Evolutionary conservation across 2,113 vertebrate genomes (phyloP).

Genomic region (Clinocottus analis): DNA sequence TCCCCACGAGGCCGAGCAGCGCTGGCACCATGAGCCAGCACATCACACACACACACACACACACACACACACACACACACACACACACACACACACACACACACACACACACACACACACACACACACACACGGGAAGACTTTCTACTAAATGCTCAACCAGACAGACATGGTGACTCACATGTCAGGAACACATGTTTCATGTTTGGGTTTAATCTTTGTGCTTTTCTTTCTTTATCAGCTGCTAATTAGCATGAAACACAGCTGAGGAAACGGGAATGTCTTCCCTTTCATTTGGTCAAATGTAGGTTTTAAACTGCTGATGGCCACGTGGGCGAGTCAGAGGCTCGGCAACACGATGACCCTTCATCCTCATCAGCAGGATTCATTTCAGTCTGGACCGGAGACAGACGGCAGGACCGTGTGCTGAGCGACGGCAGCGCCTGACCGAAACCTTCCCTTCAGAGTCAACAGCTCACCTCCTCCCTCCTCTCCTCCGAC

Average conservation of each 20-base stretch:
- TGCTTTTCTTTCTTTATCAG: neutral
- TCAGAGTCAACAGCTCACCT: slow-evolving; percentile 84
- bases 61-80: no score
- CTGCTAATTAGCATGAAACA: neutral
- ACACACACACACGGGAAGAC: no score
- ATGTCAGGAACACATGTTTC: neutral
- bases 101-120: no score
- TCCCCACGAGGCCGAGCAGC: slow-evolving; percentile 63
- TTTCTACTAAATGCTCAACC: neutral
- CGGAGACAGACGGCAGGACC: no score
- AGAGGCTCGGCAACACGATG: neutral
- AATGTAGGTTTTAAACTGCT: no score
- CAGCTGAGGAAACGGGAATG: neutral
- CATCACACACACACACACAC: no score
- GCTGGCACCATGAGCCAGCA: slow-evolving; percentile 76
- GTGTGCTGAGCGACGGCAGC: no score
- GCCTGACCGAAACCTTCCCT: no score
- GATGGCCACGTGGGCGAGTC: neutral
- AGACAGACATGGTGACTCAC: slow-evolving; percentile 4
- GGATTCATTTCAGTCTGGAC: neutral
- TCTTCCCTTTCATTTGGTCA: neutral
- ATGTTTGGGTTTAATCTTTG: neutral
- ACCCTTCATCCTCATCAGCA: neutral
- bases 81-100: no score
- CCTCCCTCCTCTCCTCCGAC: slow-evolving; percentile 92